Base-by-base conservation (phyloP, 1,140 invertebrate species). In the Sminthurides bifidus region DNA sequence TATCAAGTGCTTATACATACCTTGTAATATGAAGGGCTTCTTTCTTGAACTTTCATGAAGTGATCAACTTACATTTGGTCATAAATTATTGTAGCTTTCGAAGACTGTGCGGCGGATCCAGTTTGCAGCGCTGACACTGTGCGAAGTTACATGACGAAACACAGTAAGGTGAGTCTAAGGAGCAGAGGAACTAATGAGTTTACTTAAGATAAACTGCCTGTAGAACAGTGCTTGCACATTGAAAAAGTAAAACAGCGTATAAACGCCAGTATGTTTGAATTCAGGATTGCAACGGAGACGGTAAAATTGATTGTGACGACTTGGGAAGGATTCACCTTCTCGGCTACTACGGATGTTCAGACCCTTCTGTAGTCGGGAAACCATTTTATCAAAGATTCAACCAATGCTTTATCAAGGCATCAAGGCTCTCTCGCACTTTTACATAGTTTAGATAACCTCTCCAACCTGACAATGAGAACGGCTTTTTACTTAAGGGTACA, bases 121-220 rank as follows among this genome's bases (percentile, higher is more conserved):
- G 56, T 65, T 45, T 65, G 63, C 45, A 53, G 59, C 8, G 59
- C 63, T 23, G 54, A 60, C 35, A 51, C 56, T n/a, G 62, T 64
- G n/a, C 27, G 62, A 24, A 64, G 52, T 5, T 64, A 64, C 43
- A 64, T 64, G 62, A 52, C 30, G n/a, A 58, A 52, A 33, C 58
- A 56, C 37, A 40, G 57, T 38, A 60, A 51, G 52, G 61, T 64
- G 60, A 60, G 30, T n/a, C 8, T 12, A n/a, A 31, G 44, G 43
- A 41, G n/a, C 35, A 10, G 43, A 23, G 6, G 40, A 10, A 53
- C 5, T 6, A 35, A 15, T 46, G 3, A 23, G n/a, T 48, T 12
- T 48, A 8, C 29, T 12, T 48, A 26, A 14, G 19, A 26, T 48
- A 10, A 48, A 12, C 6, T 43, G 21, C 14, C 19, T 43, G 19